A percentile compares a stretch with the other conserved stretches of the same genome.
Evolutionary conservation across 30 jellyfish, hydroid and myxozoan genomes (phyloP).

Genomic region (Catostylus mosaicus): DNA sequence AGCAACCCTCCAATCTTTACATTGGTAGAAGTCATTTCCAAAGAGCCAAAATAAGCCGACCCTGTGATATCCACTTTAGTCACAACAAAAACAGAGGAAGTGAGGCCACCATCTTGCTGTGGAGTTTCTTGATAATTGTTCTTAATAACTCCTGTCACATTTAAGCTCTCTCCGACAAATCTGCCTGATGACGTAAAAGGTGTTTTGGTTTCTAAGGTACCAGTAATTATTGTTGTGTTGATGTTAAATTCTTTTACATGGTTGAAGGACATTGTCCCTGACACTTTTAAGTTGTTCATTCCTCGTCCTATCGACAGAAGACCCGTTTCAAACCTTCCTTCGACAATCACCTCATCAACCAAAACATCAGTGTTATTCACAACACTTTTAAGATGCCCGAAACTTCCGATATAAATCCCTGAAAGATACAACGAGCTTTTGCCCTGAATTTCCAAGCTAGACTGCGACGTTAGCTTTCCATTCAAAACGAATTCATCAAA

Average conservation of each 20-base stretch:
- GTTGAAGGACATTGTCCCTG: conserved; percentile 47
- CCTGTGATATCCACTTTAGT: conserved; percentile 13
- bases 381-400: conserved; percentile 34
- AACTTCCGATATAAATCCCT: conserved; percentile 10
- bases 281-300: conserved; percentile 5
- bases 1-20: conserved; percentile 38
- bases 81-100: conserved; percentile 18
- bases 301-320: conserved; percentile 41
- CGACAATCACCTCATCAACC: conserved; percentile 38
- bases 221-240: conserved; percentile 21
- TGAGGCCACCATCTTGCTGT: conserved; percentile 37
- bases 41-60: conserved; percentile 48
- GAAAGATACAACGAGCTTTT: conserved; percentile 22
- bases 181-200: conserved; percentile 60
- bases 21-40: conserved; percentile 28
- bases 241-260: conserved; percentile 26
- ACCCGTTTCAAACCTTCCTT: conserved; percentile 53
- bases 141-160: conserved; percentile 22
- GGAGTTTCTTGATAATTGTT: conserved; percentile 32
- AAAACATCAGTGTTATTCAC: conserved; percentile 29
- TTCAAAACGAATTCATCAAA: conserved; percentile 19
- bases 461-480: conserved; percentile 27
- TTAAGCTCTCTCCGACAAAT: conserved; percentile 21
- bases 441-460: conserved; percentile 54
- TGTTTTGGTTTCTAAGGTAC: conserved; percentile 48